Percentiles rank a stretch among this genome's conserved stretches.
phyloP scores from a whole-genome alignment of 2,113 vertebrate species.

The Megaceryle torquata region DNA sequence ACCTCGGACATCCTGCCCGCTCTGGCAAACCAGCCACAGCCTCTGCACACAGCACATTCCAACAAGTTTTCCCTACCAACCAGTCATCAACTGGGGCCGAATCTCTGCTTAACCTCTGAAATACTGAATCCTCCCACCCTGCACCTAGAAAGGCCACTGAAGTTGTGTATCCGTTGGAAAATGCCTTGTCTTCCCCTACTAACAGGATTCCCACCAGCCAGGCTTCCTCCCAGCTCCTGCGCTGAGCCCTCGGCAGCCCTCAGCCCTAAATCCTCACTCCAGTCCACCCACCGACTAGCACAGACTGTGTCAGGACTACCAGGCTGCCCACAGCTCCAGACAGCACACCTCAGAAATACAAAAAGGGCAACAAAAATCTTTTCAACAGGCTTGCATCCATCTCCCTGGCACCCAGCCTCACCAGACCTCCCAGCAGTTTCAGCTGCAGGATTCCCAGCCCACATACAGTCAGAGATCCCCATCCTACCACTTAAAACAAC shows the following conservation, averaged over 20 bases:
- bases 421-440: not conserved
- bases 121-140: not conserved
- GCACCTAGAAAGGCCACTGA: not conserved
- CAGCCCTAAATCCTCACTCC: not conserved
- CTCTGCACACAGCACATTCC: not conserved
- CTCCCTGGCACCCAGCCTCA: not conserved
- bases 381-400: no score
- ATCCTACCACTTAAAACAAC: not conserved
- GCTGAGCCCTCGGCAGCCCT: not conserved
- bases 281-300: no score
- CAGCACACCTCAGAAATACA: not conserved
- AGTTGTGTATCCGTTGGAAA: not conserved
- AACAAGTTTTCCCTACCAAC: not conserved
- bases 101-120: not conserved
- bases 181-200: not conserved
- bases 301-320: no score
- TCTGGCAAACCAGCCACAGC: not conserved
- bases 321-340: not conserved
- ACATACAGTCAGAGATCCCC: accelerated
- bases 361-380: not conserved
- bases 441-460: not conserved
- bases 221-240: not conserved
- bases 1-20: accelerated
- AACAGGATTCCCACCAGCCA: not conserved
- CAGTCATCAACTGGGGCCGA: not conserved